Conservation (phyloP, 2,888 invertebrate species). For the Cyrtodaria siliqua region DNA sequence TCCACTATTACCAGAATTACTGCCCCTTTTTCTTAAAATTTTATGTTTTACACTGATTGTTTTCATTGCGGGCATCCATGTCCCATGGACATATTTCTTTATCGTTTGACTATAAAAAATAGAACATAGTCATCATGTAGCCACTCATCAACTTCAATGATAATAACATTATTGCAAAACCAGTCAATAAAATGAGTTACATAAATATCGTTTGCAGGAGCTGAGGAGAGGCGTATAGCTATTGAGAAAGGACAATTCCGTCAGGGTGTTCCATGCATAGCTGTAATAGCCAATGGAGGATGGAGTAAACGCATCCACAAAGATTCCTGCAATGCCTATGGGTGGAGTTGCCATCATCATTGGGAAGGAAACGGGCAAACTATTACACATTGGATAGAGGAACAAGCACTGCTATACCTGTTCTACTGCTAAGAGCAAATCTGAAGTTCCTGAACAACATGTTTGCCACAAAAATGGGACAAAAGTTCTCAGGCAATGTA, state of each 20-base stretch:
- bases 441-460: conserved; percentile 3
- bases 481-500: conserved; percentile 36
- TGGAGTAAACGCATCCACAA: conserved; percentile 39
- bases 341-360: conserved; percentile 63
- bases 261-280: conserved; percentile 40
- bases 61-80: too few species aligned
- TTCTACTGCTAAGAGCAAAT: conserved; percentile 17
- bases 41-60: too few species aligned
- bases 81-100: too few species aligned
- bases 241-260: conserved; percentile 27
- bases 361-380: conserved; percentile 46
- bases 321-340: conserved; percentile 61
- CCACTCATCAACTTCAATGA: too few species aligned
- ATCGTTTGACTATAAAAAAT: too few species aligned
- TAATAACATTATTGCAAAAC: too few species aligned
- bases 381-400: conserved; percentile 59
- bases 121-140: too few species aligned
- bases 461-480: conserved; percentile 40
- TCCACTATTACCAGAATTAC: too few species aligned
- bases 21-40: too few species aligned
- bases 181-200: too few species aligned
- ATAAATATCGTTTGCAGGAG: conserved; percentile 11
- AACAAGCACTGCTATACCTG: conserved; percentile 63
- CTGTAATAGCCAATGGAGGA: conserved; percentile 33
- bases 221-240: conserved; percentile 44